Evolutionary conservation across 2,113 vertebrate genomes (phyloP).

Genomic region (Erythrolamprus reginae): DNA sequence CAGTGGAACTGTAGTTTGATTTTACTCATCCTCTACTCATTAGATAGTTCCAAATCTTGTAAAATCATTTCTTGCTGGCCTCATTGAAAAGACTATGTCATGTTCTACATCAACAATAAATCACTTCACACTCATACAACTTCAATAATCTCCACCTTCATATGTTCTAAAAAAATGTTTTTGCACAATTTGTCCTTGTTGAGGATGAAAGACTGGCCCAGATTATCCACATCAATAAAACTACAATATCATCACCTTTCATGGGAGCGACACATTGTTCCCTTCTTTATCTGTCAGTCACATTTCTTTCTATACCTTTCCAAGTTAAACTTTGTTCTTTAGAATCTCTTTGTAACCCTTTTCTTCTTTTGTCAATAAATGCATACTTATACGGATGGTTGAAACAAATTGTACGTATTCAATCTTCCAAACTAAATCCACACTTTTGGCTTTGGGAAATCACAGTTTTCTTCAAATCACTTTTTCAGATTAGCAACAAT

Average conservation of each 20-base stretch:
- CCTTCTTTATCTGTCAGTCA: neutral
- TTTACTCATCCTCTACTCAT: neutral
- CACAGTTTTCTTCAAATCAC: neutral
- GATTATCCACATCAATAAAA: neutral
- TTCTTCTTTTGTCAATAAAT: neutral
- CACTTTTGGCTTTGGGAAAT: neutral
- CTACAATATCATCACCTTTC: neutral
- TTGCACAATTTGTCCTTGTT: neutral
- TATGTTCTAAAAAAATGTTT: neutral
- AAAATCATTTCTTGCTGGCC: neutral
- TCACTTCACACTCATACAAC: neutral
- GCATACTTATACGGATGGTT: neutral
- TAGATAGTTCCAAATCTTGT: neutral
- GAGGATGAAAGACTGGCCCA: neutral
- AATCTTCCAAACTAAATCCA: neutral
- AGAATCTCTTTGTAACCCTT: neutral
- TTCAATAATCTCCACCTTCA: neutral
- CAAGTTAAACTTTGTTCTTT: constrained; percentile 1
- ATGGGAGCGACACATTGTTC: neutral
- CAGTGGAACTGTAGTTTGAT: neutral
- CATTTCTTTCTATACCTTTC: neutral
- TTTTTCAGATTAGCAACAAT: constrained; percentile 11
- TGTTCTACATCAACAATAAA: neutral
- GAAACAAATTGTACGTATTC: neutral
- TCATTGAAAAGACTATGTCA: neutral